Base-by-base conservation (phyloP, 2,797 vertebrate species). In the Rallus crepitans region DNA sequence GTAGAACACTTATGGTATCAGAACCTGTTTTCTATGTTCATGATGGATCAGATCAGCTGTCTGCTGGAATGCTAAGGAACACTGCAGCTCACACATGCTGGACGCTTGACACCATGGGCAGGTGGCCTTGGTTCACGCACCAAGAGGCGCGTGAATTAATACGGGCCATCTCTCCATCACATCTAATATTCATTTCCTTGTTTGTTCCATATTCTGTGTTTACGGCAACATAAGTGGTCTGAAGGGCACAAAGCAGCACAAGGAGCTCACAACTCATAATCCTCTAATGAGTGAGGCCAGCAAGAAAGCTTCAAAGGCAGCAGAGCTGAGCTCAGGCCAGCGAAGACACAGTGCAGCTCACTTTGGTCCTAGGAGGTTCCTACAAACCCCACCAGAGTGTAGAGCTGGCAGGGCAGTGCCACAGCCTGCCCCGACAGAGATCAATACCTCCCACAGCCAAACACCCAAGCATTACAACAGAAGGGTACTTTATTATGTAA, bases 271-370 rank as follows among this genome's bases (percentile, higher is more conserved):
- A 73, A 27, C 17, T 52, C 28, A 12, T 14, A 24, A 28, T 8
- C 9, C 48, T 33, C 60, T 48, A 35, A 12, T 1, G 18, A 28
- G 31, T 31, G 7, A 87, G 69, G 28, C 4, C 75, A 88, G 14
- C 39, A 50, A 61, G 21, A 57, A 59, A 42, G 20, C 4, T 13
- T 33, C 31, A n/a, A 53, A 78, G 16, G 23, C 42, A 45, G 9
- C 40, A 33, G 25, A 47, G 8, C 37, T 37, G 25, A 9, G 50
- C 45, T 40, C 30, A 19, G 61, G 30, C 18, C 28, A 42, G 39
- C 1, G 1, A 37, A 59, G 81, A 60, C 12, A 13, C 0, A 0
- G 13, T 42, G 27, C 16, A 40, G 57, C 33, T 33, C 1, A 0
- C 42, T 25, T 52, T 60, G 18, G 40, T 70, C 13, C 16, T 23